phyloP scores from a whole-genome alignment of 2,113 vertebrate species.

The Peromyscus polionotus region DNA sequence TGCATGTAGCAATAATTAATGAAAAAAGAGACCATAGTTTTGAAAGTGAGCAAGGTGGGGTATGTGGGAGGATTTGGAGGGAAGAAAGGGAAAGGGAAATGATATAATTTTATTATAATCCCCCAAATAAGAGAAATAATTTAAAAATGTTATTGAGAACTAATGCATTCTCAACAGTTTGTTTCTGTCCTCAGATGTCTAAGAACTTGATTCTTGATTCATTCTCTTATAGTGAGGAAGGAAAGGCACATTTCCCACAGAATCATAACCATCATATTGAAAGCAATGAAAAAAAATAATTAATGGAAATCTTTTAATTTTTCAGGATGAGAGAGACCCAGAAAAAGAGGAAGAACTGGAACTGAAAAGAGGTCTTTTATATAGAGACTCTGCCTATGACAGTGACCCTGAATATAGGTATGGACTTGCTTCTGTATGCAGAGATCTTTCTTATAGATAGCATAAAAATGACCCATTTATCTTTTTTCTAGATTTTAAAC shows the following conservation, averaged over 20 bases:
- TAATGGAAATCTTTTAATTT: slow-evolving; percentile 78
- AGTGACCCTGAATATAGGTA: slow-evolving; percentile 87
- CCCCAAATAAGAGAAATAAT: not conserved
- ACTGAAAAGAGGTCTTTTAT: slow-evolving; percentile 73
- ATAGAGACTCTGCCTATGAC: slow-evolving; percentile 76
- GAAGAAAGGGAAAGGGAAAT: not conserved
- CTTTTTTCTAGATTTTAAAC: slow-evolving; percentile 29
- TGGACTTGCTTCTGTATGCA: not conserved
- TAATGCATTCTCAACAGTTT: slow-evolving; percentile 77
- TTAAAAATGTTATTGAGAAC: slow-evolving; percentile 79
- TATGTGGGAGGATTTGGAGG: not conserved
- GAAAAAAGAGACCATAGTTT: not conserved
- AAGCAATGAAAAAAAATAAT: slow-evolving; percentile 72
- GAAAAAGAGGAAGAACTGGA: slow-evolving; percentile 81
- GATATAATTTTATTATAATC: not conserved
- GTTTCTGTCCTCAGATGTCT: slow-evolving; percentile 78
- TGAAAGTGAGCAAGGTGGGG: not conserved
- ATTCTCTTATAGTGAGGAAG: slow-evolving; percentile 50
- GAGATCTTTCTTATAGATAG: slow-evolving; percentile 21
- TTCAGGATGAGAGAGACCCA: slow-evolving; percentile 86
- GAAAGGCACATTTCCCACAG: slow-evolving; percentile 53
- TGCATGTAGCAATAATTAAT: not conserved
- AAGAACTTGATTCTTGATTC: slow-evolving; percentile 80
- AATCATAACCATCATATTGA: slow-evolving; percentile 2
- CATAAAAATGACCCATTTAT: not conserved